Base-by-base conservation (phyloP, 2,113 vertebrate genomes). In the Archilochus colubris region DNA sequence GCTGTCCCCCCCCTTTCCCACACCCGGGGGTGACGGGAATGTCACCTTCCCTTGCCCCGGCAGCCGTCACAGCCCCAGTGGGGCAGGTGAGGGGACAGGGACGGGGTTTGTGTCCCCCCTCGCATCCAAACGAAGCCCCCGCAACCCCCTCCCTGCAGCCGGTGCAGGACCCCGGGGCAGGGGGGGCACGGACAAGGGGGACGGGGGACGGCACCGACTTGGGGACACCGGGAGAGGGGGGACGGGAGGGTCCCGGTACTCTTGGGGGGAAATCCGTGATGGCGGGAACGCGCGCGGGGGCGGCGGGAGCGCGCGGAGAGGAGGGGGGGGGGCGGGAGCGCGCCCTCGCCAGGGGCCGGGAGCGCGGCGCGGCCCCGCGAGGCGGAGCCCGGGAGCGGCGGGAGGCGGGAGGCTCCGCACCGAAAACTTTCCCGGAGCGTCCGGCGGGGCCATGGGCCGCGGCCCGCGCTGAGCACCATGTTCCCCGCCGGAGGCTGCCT, bases 371-470 rank as follows among this genome's bases (percentile, higher is more conserved):
- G 78, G 27, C n/a, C 70, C 72, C 78, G 86, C 62, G 86, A 53
- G 86, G 87, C 70, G 79, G 87, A 75, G 87, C 72, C 62, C 78
- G 87, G 87, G 79, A 69, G 72, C 87, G 79, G 79, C 78, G 78
- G 78, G 86, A 54, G 86, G 86, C 86, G 86, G 86, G 33, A 46
- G 83, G 55, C 64, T 70, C 74, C 74, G 73, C 38, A 17, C 73
- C 74, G 84, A 74, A 70, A 77, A 86, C 64, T 79, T 78, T 62
- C 38, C 36, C 84, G 73, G 73, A 77, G 82, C 72, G 72, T 33
- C 53, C 70, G 72, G 84, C 48, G 84, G 74, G 64, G 48, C 74
- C 63, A 27, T 70, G 84, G 73, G 73, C 84, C 74, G 64, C 46
- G 74, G 64, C 64, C 74, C 64, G 64, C 57, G 48, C 84, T 79